These are phyloP conservation scores for Branchipolynoe longqiensis DNA, from an alignment of 2,888 invertebrate species.

Conservation along the genomic window DNA sequence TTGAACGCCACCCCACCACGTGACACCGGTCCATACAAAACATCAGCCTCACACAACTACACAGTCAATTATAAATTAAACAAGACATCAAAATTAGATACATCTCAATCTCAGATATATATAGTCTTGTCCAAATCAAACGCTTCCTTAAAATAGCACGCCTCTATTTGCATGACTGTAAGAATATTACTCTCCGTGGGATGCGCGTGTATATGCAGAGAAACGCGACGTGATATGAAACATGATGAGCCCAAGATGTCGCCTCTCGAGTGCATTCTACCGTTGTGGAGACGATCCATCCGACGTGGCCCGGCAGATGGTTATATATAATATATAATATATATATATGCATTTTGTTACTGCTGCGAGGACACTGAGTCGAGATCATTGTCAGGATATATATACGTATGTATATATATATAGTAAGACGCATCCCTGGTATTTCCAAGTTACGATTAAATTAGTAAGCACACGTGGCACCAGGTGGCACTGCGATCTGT, in stretches of 20 bases:
- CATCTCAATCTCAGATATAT: conserved; percentile 25
- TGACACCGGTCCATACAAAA: conserved; percentile 27
- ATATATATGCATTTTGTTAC: too few relatives aligned
- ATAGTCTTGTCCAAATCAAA: conserved; percentile 27
- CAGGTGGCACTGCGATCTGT: not conserved
- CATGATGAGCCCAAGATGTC: conserved; percentile 15
- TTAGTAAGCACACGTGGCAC: not conserved
- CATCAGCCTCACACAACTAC: not conserved
- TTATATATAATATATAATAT: too few relatives aligned
- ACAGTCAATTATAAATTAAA: conserved; percentile 31
- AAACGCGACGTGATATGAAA: conserved; percentile 28
- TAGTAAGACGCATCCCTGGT: not conserved
- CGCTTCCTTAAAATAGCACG: not conserved
- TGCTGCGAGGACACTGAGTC: not conserved
- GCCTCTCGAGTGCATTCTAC: too few relatives aligned
- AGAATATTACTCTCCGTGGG: conserved; percentile 29
- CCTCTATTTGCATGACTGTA: conserved; percentile 2
- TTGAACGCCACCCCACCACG: not conserved
- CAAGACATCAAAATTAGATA: conserved; percentile 54
- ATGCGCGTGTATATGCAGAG: conserved; percentile 20
- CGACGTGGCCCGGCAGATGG: too few relatives aligned
- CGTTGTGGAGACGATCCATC: too few relatives aligned
- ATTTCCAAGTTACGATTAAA: not conserved
- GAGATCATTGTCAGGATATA: not conserved
- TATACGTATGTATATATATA: not conserved